Base-by-base conservation (phyloP, 2,113 vertebrate species). In the Chamaea fasciata region DNA sequence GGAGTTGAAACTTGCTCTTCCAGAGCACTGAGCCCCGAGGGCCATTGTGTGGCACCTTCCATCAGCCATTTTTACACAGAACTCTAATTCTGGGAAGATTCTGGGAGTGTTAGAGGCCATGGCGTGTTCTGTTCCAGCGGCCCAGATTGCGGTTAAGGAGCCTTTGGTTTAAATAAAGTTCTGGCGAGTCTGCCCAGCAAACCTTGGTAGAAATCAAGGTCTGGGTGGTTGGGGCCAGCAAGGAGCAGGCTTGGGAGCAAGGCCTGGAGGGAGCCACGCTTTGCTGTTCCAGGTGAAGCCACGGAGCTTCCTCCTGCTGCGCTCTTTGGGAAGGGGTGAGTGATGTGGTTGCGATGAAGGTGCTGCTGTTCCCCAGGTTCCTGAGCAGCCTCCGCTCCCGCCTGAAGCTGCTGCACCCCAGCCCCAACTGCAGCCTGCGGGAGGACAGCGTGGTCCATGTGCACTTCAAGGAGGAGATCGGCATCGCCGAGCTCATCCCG, bases 381-480 rank as follows among this genome's bases (percentile, higher is more conserved):
- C 96, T 99, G 79, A 96, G 96, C 90, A 99, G 99, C 96, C 98
- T 99, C n/a, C 98, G 99, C 57, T 74, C 98, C 13, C 99, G 98
- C 35, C 98, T 99, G 87, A 98, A 98, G 97, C 98, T 98, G 67
- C 98, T 99, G 82, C 98, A 99, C 78, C 99, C 99, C 22, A 99
- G 98, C 10, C 98, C 98, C 46, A 99, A 99, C 98, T 99, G 99
- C 98, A 99, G 98, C 64, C 97, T 99, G 87, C 98, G 98, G 14
- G 98, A 99, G 16, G 98, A 99, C 87, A 99, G 96, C 96, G 98
- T 99, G 94, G 97, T 99, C 2, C 99, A 99, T 0, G 98, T 99
- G 74, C 99, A 99, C 97, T 99, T 99, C 97, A 99, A 99, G 95
- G 99, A 99, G 83, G 99, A 99, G 98, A 99, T 99, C 2, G 99